These are phyloP conservation scores for Thaumatotibia leucotreta DNA, from an alignment of 1,140 invertebrate genomes.

Conservation along the genomic window DNA sequence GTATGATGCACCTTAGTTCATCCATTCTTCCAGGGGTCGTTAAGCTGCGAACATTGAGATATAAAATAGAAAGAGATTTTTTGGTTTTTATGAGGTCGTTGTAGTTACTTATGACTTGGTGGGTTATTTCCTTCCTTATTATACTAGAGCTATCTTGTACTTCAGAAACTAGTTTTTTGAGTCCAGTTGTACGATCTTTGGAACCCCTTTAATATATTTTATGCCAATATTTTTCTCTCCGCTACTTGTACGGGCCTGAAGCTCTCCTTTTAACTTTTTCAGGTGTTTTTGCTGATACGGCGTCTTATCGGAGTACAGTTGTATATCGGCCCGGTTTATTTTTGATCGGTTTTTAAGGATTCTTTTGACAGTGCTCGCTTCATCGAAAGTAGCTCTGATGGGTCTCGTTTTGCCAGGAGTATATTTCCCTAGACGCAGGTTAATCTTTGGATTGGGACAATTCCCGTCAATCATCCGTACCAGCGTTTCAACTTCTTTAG, in stretches of 20 bases:
- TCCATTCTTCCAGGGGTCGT: not conserved
- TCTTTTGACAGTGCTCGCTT: not conserved
- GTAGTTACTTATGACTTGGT: too few relatives aligned
- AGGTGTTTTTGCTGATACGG: not conserved
- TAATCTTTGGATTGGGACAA: not conserved
- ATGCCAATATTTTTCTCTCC: not conserved
- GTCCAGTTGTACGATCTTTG: not conserved
- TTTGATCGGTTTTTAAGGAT: not conserved
- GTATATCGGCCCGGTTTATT: not conserved
- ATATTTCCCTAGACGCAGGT: not conserved
- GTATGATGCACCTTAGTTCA: conserved; percentile 18
- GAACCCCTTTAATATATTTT: not conserved
- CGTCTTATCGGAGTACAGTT: not conserved
- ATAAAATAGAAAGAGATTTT: not conserved
- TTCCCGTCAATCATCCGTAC: not conserved
- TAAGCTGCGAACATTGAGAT: not conserved
- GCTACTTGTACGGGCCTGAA: not conserved
- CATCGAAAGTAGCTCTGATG: not conserved
- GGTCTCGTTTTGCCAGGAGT: not conserved
- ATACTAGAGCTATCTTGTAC: not conserved
- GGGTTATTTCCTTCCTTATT: too few relatives aligned
- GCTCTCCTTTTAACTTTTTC: not conserved
- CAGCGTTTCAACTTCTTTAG: not conserved
- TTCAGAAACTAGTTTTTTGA: not conserved
- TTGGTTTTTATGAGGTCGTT: too few relatives aligned